Percentiles rank a stretch among this genome's conserved stretches.
Conservation (phyloP, 2,797 vertebrate genomes). For the Discoglossus pictus region DNA sequence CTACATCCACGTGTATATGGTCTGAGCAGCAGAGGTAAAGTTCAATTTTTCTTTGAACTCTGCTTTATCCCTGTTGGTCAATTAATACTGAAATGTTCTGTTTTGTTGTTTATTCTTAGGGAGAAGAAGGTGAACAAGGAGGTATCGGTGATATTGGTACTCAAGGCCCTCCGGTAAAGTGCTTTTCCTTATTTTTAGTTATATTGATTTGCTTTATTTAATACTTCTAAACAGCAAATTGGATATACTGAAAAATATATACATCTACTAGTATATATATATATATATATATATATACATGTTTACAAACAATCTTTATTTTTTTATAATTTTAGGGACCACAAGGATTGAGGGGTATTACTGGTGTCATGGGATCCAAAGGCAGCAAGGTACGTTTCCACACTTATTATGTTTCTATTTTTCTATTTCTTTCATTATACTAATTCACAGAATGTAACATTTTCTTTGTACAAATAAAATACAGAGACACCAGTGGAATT, state of each 20-base stretch:
- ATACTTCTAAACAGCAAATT: too few relatives aligned
- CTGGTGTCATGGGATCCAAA: conserved; percentile 85
- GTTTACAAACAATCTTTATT: background rate
- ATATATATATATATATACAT: too few relatives aligned
- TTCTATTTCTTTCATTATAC: too few relatives aligned
- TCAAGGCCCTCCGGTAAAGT: conserved; percentile 88
- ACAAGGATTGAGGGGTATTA: conserved; percentile 86
- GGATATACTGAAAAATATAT: too few relatives aligned
- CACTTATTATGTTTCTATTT: background rate
- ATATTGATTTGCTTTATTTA: conserved; percentile 7
- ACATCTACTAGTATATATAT: too few relatives aligned
- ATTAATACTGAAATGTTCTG: background rate
- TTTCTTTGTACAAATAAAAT: too few relatives aligned
- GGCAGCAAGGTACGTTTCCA: conserved; percentile 81
- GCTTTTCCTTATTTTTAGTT: conserved; percentile 61
- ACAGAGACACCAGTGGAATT: too few relatives aligned
- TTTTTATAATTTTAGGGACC: conserved; percentile 77
- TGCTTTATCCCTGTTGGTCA: background rate
- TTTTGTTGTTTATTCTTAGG: conserved; percentile 68
- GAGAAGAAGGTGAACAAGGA: conserved; percentile 94
- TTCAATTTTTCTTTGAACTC: background rate
- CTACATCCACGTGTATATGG: too few relatives aligned
- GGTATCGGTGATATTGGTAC: conserved; percentile 82
- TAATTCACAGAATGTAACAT: too few relatives aligned
- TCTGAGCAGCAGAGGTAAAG: background rate